A percentile compares a stretch with the other conserved stretches of the same genome.
Evolutionary conservation across 1,140 invertebrate species (phyloP).

Genomic region (Chrysoperla carnea): DNA sequence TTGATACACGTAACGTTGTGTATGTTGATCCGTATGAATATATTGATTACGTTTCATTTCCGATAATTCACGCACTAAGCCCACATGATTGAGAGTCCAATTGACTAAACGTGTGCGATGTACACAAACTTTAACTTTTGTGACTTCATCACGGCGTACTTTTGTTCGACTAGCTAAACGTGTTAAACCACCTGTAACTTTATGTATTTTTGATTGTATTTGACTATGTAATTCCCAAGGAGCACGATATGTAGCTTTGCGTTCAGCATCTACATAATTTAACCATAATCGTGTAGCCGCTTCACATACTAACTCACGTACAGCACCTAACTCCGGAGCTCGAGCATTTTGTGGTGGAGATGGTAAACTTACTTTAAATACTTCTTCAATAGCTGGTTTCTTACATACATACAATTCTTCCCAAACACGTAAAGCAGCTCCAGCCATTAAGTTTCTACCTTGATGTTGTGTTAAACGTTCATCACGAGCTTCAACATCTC

Average conservation of each 20-base stretch:
- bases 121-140: conserved; percentile 25
- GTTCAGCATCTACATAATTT: conserved; percentile 75
- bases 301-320: conserved; percentile 74
- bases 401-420: conserved; percentile 92
- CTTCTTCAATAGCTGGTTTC: conserved; percentile 85
- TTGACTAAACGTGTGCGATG: conserved; percentile 15
- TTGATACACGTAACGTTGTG: conserved; percentile 66
- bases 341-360: conserved; percentile 48
- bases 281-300: conserved; percentile 75
- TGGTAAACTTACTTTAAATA: conserved; percentile 74
- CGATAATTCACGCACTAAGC: conserved; percentile 47
- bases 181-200: conserved; percentile 82
- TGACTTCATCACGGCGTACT: conserved; percentile 48
- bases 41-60: conserved; percentile 49
- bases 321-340: conserved; percentile 56
- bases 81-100: conserved; percentile 30
- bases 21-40: conserved; percentile 62
- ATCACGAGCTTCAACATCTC: conserved; percentile 49
- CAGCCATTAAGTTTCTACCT: conserved; percentile 71
- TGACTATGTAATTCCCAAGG: conserved; percentile 89
- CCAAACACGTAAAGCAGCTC: conserved; percentile 87
- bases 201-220: conserved; percentile 91
- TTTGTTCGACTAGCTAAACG: conserved; percentile 75
- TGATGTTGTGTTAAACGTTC: conserved; percentile 61
- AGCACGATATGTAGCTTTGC: conserved; percentile 64